phyloP scores from a whole-genome alignment of 2,113 vertebrate genomes.

The Coracopsis vasa region DNA sequence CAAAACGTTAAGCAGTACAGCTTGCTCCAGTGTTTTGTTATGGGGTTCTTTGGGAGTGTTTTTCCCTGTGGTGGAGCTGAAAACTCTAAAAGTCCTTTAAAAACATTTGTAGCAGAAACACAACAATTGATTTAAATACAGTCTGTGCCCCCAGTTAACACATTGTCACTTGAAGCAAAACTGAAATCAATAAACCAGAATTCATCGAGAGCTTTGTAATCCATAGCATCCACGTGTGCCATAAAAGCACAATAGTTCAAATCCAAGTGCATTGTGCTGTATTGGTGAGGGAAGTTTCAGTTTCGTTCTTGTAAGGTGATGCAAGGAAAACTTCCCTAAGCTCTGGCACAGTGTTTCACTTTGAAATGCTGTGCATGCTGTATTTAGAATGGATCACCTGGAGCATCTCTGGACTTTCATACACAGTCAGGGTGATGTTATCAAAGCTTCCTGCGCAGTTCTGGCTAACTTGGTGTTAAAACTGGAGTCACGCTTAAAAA shows the following conservation, averaged over 20 bases:
- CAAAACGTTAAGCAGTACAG: fast-evolving
- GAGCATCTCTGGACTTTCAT: not conserved
- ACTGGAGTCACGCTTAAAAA: not conserved
- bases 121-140: not conserved
- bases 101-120: not conserved
- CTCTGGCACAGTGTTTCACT: not conserved
- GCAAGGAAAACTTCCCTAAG: not conserved
- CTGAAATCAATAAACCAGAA: not conserved
- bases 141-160: not conserved
- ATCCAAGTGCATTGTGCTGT: not conserved
- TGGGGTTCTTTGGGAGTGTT: not conserved
- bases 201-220: not conserved
- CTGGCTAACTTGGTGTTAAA: not conserved
- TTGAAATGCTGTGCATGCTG: not conserved
- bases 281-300: not conserved
- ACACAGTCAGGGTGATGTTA: not conserved
- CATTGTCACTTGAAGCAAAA: not conserved
- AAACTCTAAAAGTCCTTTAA: not conserved
- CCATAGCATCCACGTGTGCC: not conserved
- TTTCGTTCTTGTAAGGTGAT: not conserved
- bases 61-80: not conserved
- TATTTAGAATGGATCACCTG: not conserved
- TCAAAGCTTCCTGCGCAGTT: fast-evolving
- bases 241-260: not conserved
- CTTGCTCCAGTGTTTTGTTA: fast-evolving